These are phyloP conservation scores for Leucophenga maculata DNA, from an alignment of 2,888 invertebrate species.

Conservation along the genomic window DNA sequence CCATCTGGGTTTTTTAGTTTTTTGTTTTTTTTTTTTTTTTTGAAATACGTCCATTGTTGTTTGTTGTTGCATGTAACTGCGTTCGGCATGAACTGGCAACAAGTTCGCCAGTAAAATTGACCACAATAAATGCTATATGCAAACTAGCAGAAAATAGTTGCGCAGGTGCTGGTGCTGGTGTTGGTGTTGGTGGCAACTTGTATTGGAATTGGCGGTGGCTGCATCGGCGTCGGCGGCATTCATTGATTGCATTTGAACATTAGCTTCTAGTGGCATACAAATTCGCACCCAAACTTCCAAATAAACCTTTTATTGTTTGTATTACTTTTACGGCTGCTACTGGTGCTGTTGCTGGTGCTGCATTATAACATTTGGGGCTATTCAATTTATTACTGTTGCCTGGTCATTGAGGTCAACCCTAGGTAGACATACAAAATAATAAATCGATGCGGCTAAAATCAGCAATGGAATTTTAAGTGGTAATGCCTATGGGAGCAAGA, in stretches of 20 bases:
- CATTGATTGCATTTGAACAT: too few relatives aligned
- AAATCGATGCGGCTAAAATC: conserved; percentile 3
- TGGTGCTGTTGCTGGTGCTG: too few relatives aligned
- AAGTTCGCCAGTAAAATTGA: background rate
- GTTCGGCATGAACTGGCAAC: background rate
- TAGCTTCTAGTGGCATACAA: too few relatives aligned
- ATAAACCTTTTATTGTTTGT: too few relatives aligned
- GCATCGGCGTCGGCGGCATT: background rate
- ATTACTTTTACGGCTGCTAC: too few relatives aligned
- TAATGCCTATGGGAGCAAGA: too few relatives aligned
- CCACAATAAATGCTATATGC: background rate
- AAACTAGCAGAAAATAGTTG: background rate
- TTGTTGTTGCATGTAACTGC: too few relatives aligned
- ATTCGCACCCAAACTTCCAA: too few relatives aligned
- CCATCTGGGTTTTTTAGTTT: background rate
- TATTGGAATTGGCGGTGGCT: too few relatives aligned
- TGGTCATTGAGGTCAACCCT: background rate
- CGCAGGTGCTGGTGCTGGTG: too few relatives aligned
- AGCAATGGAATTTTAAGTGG: too few relatives aligned
- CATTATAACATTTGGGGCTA: conserved; percentile 1
- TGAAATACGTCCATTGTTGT: too few relatives aligned
- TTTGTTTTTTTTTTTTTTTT: background rate
- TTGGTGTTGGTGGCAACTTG: background rate
- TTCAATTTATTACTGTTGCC: conserved; percentile 7
- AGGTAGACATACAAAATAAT: background rate